Conservation (phyloP, 2,113 vertebrate genomes). For the Neogale vison region DNA sequence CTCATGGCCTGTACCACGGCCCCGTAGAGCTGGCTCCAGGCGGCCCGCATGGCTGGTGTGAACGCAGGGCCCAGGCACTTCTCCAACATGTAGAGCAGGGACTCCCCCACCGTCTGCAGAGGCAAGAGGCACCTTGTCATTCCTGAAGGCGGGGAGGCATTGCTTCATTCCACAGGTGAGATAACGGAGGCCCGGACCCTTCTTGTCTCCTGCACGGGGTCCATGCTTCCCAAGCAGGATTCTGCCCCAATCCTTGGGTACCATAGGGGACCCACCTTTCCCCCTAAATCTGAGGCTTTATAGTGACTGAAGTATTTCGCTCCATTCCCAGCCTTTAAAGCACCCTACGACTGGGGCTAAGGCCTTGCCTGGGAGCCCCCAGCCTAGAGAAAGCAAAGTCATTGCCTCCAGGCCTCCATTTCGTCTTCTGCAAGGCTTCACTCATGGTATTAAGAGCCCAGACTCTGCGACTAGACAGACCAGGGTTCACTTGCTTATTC, state of each 20-base stretch:
- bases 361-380: neutral
- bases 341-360: neutral
- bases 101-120: slow-evolving; percentile 92
- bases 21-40: slow-evolving; percentile 94
- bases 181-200: neutral
- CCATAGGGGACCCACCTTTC: neutral
- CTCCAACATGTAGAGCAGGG: slow-evolving; percentile 96
- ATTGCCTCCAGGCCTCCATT: neutral
- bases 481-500: neutral
- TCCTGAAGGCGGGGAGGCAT: neutral
- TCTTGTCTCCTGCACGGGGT: neutral
- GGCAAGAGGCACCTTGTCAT: slow-evolving; percentile 50
- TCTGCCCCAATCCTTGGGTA: neutral
- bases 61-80: slow-evolving; percentile 91
- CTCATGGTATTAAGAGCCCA: neutral
- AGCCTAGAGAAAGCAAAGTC: neutral
- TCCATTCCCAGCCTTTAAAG: neutral
- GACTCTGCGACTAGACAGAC: neutral
- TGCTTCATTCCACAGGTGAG: neutral
- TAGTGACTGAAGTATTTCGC: neutral
- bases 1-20: slow-evolving; percentile 93
- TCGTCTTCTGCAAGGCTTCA: neutral
- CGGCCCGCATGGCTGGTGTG: slow-evolving; percentile 88
- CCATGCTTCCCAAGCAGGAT: neutral
- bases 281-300: neutral